Conservation (phyloP, 1,140 invertebrate species). For the Camponotus vicinus region DNA sequence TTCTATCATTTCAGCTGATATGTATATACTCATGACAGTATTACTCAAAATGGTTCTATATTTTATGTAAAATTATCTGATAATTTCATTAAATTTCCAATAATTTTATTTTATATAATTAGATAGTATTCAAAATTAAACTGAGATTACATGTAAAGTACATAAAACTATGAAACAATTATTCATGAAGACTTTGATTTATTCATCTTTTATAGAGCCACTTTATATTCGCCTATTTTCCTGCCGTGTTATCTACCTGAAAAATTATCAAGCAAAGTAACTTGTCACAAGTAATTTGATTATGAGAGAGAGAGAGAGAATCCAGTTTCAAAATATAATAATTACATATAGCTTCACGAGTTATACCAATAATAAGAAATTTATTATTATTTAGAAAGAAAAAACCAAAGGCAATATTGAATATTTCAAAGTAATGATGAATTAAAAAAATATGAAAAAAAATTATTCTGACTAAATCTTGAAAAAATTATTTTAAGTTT, state of each 20-base stretch:
- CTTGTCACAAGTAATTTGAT: conserved; percentile 71
- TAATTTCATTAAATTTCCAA: conserved; percentile 4
- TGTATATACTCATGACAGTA: conserved; percentile 71
- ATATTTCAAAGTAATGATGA: neutral
- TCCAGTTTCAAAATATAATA: conserved; percentile 64
- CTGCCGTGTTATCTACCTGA: conserved; percentile 40
- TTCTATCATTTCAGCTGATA: conserved; percentile 67
- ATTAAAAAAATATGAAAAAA: neutral
- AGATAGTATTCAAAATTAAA: neutral
- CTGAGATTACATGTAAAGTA: neutral
- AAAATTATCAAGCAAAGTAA: conserved; percentile 24
- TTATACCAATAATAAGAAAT: neutral
- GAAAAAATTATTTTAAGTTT: neutral
- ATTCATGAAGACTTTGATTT: neutral
- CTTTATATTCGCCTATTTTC: conserved; percentile 72
- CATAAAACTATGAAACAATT: neutral
- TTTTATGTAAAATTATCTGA: conserved; percentile 9
- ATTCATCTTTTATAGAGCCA: conserved; percentile 65
- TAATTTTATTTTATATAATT: neutral
- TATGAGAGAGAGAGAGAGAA: too few relatives aligned
- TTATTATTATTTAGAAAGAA: neutral
- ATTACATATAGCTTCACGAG: neutral
- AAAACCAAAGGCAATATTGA: neutral
- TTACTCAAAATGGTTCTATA: neutral
- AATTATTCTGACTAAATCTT: neutral